phyloP scores from a whole-genome alignment of 1,140 invertebrate species.

The Temnothorax nylanderi region DNA sequence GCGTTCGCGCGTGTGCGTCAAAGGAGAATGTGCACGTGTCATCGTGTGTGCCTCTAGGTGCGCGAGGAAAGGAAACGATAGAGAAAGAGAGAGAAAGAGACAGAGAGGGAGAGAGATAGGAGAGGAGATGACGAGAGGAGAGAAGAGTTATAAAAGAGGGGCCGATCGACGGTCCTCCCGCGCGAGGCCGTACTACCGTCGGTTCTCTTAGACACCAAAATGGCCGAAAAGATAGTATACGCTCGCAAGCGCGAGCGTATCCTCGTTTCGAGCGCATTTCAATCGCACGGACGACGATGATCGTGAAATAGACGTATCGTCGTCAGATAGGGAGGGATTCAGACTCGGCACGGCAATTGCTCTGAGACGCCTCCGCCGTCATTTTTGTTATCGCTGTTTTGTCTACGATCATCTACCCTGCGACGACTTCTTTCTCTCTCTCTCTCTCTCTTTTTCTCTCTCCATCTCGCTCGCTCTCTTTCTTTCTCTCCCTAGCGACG shows the following conservation, averaged over 20 bases:
- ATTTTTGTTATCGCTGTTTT: slow-evolving; percentile 68
- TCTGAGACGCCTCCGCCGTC: not conserved
- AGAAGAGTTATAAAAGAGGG: slow-evolving; percentile 54
- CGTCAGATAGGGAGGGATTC: not conserved
- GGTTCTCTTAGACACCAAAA: slow-evolving; percentile 76
- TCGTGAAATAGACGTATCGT: not conserved
- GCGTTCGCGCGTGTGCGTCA: slow-evolving; percentile 63
- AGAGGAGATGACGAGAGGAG: slow-evolving; percentile 12
- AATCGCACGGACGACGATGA: not conserved
- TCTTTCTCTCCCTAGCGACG: slow-evolving; percentile 55
- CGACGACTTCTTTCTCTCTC: not conserved
- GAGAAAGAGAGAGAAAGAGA: slow-evolving; percentile 16
- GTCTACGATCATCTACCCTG: slow-evolving; percentile 68
- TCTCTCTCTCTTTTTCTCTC: not conserved
- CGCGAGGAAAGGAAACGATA: slow-evolving; percentile 43
- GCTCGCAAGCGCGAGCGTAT: slow-evolving; percentile 52
- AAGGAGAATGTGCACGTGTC: slow-evolving; percentile 74
- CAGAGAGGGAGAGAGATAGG: slow-evolving; percentile 23
- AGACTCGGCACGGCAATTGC: not conserved
- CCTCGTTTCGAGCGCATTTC: not conserved
- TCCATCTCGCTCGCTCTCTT: not conserved
- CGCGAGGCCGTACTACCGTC: slow-evolving; percentile 64
- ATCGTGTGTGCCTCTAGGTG: slow-evolving; percentile 68
- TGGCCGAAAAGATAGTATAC: slow-evolving; percentile 74
- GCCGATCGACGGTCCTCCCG: slow-evolving; percentile 58